These are phyloP conservation scores for Temnopleurus reevesii DNA, from an alignment of 53 echinoderm and acorn worm species.

Conservation along the genomic window DNA sequence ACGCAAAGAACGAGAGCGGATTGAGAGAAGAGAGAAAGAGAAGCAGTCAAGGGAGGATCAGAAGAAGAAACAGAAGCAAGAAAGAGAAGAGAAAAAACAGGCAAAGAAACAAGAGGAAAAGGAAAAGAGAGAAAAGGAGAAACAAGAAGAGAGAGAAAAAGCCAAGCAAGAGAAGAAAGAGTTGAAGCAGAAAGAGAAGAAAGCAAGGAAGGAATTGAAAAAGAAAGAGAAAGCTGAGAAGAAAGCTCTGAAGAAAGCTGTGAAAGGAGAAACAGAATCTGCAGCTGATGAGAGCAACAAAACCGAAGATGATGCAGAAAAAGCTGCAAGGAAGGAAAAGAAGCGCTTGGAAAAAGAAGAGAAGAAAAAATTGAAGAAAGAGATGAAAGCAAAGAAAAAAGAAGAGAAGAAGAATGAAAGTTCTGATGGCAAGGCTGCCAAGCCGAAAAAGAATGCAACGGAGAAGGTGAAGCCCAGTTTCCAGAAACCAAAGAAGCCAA, in stretches of 20 bases:
- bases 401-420: constrained; percentile 36
- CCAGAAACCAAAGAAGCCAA: constrained; percentile 48
- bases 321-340: constrained; percentile 30
- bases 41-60: constrained; percentile 9
- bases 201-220: constrained; percentile 45
- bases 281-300: not conserved
- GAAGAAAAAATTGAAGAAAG: constrained; percentile 32
- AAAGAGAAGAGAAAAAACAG: constrained; percentile 9
- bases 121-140: constrained; percentile 18
- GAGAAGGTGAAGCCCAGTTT: constrained; percentile 47
- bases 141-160: not conserved
- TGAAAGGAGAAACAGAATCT: not conserved
- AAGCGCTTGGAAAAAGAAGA: constrained; percentile 40
- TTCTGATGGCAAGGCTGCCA: not conserved
- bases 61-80: constrained; percentile 3
- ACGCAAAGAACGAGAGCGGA: not conserved
- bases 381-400: constrained; percentile 30
- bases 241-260: not conserved
- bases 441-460: not conserved
- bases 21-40: constrained; percentile 29
- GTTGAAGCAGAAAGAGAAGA: constrained; percentile 12
- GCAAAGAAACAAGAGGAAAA: not conserved
- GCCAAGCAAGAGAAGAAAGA: constrained; percentile 24
- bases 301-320: constrained; percentile 1
- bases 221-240: constrained; percentile 43